Evolutionary conservation across 2,797 vertebrate species (phyloP), one percentile per base, ranked within the genome.

Genomic region (Melopsittacus undulatus): DNA sequence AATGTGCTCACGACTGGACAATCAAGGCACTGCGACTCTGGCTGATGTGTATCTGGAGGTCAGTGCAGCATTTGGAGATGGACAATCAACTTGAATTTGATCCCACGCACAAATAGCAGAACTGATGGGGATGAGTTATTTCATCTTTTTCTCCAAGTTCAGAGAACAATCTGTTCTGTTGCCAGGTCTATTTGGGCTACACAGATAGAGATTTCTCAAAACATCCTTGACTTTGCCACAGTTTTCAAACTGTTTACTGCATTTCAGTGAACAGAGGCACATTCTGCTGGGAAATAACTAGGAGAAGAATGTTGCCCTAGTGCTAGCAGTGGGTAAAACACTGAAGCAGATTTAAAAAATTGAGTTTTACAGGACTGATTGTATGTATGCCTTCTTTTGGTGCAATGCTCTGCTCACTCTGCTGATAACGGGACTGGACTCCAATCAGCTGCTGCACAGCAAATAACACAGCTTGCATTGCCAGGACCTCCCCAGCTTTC

Each of bases 401-500:
- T 9, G 54, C 4, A 76, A n/a, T 15, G 18, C 32, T 69, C 43
- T 32, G 45, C 48, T 87, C 69, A 43, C 26, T 34, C 61, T 81
- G 43, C 54, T 81, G 59, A 59, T 0, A 3, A 91, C 13, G 26
- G 48, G 26, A 40, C 43, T 26, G 34, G 51, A 59, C n/a, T 70
- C 42, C 61, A 36, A n/a, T 9, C 5, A 1, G 56, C 38, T 43
- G 45, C 38, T 43, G 17, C 5, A 7, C 19, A 7, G 34, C 0
- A 1, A 88, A 11, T 11, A 34, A 48, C 0, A 1, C 36, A 40
- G 51, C 43, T 84, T 2, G 0, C 12, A 11, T 1, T 6, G 7
- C 38, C 62, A 62, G 40, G 23, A 70, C 16, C 40, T 56, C 36
- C 57, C 7, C 2, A 4, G 23, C 27, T 77, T 78, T 76, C 70